Percentiles rank a stretch among this genome's conserved stretches.
These are phyloP conservation scores for Microtus montanus DNA, from an alignment of 2,113 vertebrate species.

Conservation along the genomic window DNA sequence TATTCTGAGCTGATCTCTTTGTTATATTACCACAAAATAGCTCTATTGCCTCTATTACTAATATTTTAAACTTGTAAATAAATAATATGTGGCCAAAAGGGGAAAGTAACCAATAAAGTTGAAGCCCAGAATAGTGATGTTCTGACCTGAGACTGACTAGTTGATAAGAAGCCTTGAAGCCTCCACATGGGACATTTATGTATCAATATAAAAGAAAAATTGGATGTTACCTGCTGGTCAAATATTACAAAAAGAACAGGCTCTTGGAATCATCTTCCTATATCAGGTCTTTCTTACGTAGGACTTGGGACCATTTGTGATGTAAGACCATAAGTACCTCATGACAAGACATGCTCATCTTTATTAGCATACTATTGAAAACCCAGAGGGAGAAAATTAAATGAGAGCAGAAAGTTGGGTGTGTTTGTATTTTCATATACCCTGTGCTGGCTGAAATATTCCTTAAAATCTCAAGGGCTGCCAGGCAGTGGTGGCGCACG, in stretches of 20 bases:
- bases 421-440: no score
- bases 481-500: no score
- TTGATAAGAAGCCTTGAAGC: neutral
- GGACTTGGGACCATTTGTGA: no score
- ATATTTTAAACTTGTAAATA: neutral
- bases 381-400: no score
- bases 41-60: neutral
- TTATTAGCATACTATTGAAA: no score
- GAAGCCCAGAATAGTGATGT: neutral
- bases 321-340: no score
- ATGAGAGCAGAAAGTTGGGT: no score
- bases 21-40: neutral
- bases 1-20: neutral
- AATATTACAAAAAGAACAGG: neutral
- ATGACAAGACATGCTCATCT: no score
- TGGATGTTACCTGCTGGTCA: constrained; percentile 29
- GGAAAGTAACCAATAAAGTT: neutral
- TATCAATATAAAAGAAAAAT: neutral
- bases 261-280: no score
- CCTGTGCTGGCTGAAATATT: no score
- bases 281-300: no score
- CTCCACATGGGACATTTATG: neutral
- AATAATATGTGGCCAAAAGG: neutral
- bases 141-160: neutral
- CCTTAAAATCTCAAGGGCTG: no score